Evolutionary conservation across 1,140 invertebrate genomes (phyloP).

Genomic region (Brachionus angularis): DNA sequence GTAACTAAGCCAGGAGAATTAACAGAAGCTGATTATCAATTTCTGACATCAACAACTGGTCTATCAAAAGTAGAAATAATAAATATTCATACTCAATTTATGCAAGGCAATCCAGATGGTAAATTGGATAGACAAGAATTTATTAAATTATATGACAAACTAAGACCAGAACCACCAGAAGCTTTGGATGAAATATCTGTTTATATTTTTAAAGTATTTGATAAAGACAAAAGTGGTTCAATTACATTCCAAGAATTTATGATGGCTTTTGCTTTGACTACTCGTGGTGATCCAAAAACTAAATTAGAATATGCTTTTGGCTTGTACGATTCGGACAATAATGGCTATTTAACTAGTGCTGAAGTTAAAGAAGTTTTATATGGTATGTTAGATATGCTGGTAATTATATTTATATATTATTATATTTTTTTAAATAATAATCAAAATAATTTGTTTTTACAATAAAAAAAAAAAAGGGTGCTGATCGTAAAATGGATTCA

Average conservation of each 20-base stretch:
- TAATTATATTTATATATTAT: too few species aligned
- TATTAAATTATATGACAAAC: not conserved
- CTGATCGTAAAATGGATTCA: not conserved
- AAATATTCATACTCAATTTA: too few species aligned
- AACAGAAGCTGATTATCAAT: not conserved
- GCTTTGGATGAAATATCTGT: not conserved
- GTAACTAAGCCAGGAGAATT: not conserved
- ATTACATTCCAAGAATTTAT: not conserved
- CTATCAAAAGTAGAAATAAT: too few species aligned
- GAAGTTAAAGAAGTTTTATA: not conserved
- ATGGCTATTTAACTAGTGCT: not conserved
- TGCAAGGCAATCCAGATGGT: too few species aligned
- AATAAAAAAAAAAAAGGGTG: too few species aligned
- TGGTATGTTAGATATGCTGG: not conserved
- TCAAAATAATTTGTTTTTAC: too few species aligned
- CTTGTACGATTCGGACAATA: constrained; percentile 14
- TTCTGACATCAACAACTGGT: constrained; percentile 17
- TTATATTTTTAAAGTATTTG: not conserved
- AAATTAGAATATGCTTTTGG: not conserved
- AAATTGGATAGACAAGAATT: too few species aligned
- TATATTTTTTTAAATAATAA: too few species aligned
- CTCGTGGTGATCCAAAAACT: not conserved
- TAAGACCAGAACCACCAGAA: not conserved
- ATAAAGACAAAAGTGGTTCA: not conserved
- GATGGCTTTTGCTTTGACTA: not conserved